A percentile compares a stretch with the other conserved stretches of the same genome.
Conservation (phyloP, 2,113 vertebrate genomes). For the Alexandromys fortis region DNA sequence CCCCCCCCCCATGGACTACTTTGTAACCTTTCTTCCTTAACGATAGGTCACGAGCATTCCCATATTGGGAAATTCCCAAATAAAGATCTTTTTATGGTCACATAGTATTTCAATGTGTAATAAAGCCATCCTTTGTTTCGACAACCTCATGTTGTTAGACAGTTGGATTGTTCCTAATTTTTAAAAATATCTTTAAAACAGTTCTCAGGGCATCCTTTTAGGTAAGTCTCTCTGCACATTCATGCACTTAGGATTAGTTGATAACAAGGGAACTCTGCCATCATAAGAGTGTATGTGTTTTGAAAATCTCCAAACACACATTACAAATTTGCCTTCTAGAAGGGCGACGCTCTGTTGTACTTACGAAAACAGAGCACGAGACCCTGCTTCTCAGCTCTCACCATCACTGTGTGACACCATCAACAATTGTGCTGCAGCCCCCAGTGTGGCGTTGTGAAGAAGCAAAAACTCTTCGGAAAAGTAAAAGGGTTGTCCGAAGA, state of each 20-base stretch:
- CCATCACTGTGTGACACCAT: rapidly evolving
- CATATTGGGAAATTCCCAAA: neutral
- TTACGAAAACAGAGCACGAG: neutral
- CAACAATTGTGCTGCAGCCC: neutral
- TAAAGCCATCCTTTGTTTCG: neutral
- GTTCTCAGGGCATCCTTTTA: neutral
- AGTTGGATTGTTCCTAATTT: conserved; percentile 12
- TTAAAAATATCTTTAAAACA: conserved; percentile 37
- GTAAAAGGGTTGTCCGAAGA: neutral
- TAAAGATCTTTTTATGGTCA: neutral
- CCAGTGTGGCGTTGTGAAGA: neutral
- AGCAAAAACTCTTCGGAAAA: neutral
- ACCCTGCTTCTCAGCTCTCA: neutral
- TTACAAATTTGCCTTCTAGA: neutral
- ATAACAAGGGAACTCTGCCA: neutral
- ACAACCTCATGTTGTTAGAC: neutral
- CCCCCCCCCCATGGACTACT: neutral
- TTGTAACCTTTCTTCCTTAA: neutral
- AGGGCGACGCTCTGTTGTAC: neutral
- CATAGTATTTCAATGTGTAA: neutral
- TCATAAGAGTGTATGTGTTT: neutral
- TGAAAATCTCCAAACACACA: neutral
- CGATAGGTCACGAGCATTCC: neutral
- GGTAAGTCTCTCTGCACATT: conserved; percentile 1
- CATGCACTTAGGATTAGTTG: neutral